These are phyloP conservation scores for Acanthisitta chloris DNA, from an alignment of 2,113 vertebrate species.

Conservation along the genomic window DNA sequence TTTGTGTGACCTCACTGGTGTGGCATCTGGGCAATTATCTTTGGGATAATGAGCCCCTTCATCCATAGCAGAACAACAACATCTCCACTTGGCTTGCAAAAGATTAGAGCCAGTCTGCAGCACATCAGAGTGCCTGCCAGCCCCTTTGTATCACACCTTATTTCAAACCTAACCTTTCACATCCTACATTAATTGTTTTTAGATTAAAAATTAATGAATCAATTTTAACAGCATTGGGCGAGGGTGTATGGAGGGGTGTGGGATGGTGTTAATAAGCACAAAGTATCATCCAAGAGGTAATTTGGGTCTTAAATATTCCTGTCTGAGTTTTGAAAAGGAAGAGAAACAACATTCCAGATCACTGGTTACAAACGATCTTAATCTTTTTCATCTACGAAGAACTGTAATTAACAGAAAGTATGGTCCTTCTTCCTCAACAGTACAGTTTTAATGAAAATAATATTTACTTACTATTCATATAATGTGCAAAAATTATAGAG, in stretches of 20 bases:
- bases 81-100: constrained; percentile 58
- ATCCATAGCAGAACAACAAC: constrained; percentile 69
- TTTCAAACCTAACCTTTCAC: constrained; percentile 72
- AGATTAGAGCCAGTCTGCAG: constrained; percentile 70
- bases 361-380: neutral
- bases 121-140: constrained; percentile 45
- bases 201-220: constrained; percentile 73
- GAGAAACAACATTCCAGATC: neutral
- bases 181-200: constrained; percentile 70
- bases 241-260: neutral
- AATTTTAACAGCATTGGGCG: constrained; percentile 11
- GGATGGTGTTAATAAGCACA: neutral
- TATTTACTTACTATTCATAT: neutral
- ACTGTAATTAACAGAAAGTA: neutral
- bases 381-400: neutral
- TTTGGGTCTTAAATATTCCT: constrained; percentile 31
- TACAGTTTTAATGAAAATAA: neutral
- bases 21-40: constrained; percentile 76
- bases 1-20: constrained; percentile 64
- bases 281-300: constrained; percentile 9
- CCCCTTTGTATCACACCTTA: constrained; percentile 59
- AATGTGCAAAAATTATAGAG: neutral
- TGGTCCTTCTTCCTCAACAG: neutral
- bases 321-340: neutral
- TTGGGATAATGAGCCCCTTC: constrained; percentile 73